Evolutionary conservation across 2,113 vertebrate genomes (phyloP).

Genomic region (Prolemur simus): DNA sequence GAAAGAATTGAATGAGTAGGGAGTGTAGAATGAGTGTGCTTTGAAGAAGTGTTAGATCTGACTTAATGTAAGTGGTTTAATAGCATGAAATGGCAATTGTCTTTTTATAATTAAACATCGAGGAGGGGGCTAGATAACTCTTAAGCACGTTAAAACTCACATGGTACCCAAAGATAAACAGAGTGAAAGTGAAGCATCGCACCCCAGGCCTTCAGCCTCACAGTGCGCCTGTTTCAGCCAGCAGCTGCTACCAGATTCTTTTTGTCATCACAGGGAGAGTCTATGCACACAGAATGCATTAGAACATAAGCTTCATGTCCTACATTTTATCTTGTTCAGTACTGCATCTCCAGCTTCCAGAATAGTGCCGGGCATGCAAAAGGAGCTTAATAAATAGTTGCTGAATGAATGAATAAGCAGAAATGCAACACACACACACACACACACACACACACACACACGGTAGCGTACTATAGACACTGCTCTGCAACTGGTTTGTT

Average conservation of each 20-base stretch:
- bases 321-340: not conserved
- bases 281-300: not conserved
- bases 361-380: not conserved
- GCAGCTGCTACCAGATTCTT: not conserved
- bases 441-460: not conserved
- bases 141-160: not conserved
- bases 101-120: conserved; percentile 13
- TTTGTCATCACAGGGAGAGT: not conserved
- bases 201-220: not conserved
- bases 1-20: conserved; percentile 45
- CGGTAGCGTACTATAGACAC: not conserved
- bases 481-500: not conserved
- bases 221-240: not conserved
- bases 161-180: not conserved
- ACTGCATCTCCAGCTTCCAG: not conserved
- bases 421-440: not conserved
- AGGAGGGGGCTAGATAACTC: not conserved
- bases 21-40: not conserved
- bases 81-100: not conserved
- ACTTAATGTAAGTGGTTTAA: conserved; percentile 13
- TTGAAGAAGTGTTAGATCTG: conserved; percentile 15
- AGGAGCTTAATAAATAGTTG: not conserved
- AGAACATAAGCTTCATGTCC: not conserved
- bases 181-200: not conserved
- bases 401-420: not conserved